A percentile compares a stretch with the other conserved stretches of the same genome.
Evolutionary conservation across 1,140 invertebrate genomes (phyloP).

Genomic region (Bombus confusus): DNA sequence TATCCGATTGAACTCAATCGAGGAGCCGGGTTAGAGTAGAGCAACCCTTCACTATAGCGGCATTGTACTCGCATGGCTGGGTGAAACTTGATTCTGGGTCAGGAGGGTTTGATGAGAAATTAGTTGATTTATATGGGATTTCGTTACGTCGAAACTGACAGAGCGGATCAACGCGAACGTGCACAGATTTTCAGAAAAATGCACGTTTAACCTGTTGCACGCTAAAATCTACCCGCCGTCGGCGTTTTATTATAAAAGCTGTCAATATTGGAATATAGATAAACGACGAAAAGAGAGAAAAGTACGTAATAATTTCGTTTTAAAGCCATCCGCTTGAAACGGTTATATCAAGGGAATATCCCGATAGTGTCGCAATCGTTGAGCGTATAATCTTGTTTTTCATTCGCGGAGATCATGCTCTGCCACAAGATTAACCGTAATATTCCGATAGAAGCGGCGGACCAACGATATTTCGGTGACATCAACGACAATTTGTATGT

Average conservation of each 20-base stretch:
- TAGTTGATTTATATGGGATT: conserved; percentile 40
- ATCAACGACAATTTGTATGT: conserved; percentile 45
- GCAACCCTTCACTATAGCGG: conserved; percentile 38
- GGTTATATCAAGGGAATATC: background rate
- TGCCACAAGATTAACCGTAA: background rate
- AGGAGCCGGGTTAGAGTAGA: conserved; percentile 22
- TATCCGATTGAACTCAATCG: conserved; percentile 61
- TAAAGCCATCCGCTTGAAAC: background rate
- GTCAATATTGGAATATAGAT: background rate
- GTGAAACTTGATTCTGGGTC: conserved; percentile 61
- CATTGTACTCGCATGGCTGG: conserved; percentile 47
- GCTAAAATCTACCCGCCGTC: background rate
- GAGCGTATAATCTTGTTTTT: conserved; percentile 49
- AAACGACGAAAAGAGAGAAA: background rate
- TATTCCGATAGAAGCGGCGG: conserved; percentile 16
- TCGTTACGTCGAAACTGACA: conserved; percentile 41
- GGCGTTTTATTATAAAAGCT: background rate
- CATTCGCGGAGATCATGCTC: conserved; percentile 16
- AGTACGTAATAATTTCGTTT: background rate
- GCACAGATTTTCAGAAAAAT: background rate
- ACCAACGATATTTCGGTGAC: conserved; percentile 28
- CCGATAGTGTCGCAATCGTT: conserved; percentile 22
- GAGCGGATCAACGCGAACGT: conserved; percentile 24
- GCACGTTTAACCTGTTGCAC: background rate
- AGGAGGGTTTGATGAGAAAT: conserved; percentile 62